A percentile compares a stretch with the other conserved stretches of the same genome.
These are phyloP conservation scores for Enteromius argenteus DNA, from an alignment of 2,797 vertebrate species.

Conservation along the genomic window DNA sequence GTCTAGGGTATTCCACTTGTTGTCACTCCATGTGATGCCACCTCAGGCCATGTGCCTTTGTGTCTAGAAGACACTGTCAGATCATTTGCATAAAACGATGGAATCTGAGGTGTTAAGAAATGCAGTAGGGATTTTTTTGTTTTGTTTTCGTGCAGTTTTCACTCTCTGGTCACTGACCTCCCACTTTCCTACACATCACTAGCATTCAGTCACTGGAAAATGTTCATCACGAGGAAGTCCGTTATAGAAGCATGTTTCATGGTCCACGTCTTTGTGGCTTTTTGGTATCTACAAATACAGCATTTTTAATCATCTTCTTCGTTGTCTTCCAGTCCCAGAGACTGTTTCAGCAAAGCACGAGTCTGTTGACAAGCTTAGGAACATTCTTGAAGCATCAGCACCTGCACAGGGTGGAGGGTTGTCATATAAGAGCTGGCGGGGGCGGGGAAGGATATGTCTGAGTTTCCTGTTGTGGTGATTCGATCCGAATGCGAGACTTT, in stretches of 20 bases:
- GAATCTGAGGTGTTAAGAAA: background rate
- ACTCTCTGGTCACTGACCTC: background rate
- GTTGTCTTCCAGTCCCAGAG: background rate
- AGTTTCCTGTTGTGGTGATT: conserved; percentile 81
- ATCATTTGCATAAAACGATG: conserved; percentile 7
- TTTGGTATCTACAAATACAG: background rate
- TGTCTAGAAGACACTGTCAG: background rate
- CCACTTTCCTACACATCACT: conserved; percentile 37
- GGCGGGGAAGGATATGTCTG: conserved; percentile 40
- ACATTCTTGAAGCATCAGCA: conserved; percentile 49
- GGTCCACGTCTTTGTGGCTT: background rate
- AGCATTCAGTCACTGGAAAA: conserved; percentile 47
- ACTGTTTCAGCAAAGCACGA: background rate
- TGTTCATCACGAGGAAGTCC: background rate
- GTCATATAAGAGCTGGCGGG: conserved; percentile 37
- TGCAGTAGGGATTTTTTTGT: background rate
- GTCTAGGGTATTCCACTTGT: background rate
- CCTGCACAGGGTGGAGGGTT: conserved; percentile 50
- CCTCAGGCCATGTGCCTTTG: background rate
- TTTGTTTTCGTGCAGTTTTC: background rate
- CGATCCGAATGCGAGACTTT: conserved; percentile 61
- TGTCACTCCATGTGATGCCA: background rate
- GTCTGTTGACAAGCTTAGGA: conserved; percentile 40
- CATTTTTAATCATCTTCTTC: conserved; percentile 1
- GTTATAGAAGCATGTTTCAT: background rate